A percentile compares a stretch with the other conserved stretches of the same genome.
phyloP scores from a whole-genome alignment of 2,113 vertebrate species.

The Malurus elegans region DNA sequence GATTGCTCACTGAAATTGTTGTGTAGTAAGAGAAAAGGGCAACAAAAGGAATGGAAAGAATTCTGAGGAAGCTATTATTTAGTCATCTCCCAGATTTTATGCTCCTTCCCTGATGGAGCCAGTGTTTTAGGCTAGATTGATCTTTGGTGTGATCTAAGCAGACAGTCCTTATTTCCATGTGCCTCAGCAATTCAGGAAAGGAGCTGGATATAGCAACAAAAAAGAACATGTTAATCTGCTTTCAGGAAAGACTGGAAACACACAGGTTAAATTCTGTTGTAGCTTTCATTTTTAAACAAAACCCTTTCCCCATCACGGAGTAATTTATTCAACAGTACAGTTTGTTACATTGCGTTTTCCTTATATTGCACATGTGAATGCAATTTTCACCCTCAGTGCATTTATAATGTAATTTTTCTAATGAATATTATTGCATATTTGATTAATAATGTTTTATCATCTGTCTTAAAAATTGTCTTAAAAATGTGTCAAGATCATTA shows the following conservation, averaged over 20 bases:
- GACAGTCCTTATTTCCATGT: not conserved
- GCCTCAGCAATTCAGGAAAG: not conserved
- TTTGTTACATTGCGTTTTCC: not conserved
- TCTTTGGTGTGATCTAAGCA: not conserved
- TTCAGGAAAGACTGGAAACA: not conserved
- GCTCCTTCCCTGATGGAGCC: not conserved
- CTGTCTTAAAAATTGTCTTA: not conserved
- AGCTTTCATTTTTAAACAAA: slow-evolving; percentile 26
- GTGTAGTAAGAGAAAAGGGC: not conserved
- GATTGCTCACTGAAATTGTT: not conserved
- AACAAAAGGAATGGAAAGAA: not conserved
- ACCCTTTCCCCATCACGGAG: not conserved
- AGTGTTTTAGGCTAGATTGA: not conserved
- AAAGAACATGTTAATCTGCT: not conserved
- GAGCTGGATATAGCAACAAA: not conserved
- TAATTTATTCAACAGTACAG: slow-evolving; percentile 46
- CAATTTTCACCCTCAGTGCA: slow-evolving; percentile 9
- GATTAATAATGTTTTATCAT: slow-evolving; percentile 2
- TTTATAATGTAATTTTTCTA: slow-evolving; percentile 43
- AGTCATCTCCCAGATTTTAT: not conserved
- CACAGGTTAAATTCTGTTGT: not conserved
- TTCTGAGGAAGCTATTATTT: not conserved
- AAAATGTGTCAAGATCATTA: not conserved
- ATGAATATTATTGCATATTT: not conserved
- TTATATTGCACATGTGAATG: not conserved